Evolutionary conservation across 2,797 vertebrate genomes (phyloP).

Genomic region (Heliangelus exortis): DNA sequence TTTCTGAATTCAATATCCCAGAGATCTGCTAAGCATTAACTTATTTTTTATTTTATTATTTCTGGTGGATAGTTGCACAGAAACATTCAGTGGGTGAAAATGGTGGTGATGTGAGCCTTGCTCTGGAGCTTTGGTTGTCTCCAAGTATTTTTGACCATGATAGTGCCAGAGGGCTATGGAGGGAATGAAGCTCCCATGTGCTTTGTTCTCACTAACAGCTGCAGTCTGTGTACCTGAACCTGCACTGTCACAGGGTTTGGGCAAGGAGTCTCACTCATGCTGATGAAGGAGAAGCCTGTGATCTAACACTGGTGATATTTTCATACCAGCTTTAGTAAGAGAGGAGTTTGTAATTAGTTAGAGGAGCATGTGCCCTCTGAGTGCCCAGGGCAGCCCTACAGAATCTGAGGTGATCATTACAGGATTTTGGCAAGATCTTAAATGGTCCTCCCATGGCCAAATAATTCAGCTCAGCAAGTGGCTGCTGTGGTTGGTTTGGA

Average conservation of each 20-base stretch:
- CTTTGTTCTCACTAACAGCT: background rate
- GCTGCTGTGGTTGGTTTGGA: background rate
- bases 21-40: background rate
- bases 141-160: background rate
- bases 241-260: background rate
- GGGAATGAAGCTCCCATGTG: background rate
- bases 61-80: background rate
- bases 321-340: background rate
- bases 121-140: background rate
- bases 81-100: background rate
- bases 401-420: background rate
- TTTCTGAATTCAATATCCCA: background rate
- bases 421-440: background rate
- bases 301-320: background rate
- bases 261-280: background rate
- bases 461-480: background rate
- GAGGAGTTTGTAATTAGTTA: background rate
- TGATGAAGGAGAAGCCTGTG: background rate
- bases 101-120: background rate
- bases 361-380: background rate
- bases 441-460: background rate
- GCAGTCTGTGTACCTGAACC: background rate
- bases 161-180: fast-evolving
- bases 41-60: background rate
- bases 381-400: background rate